These are phyloP conservation scores for Neomorphus geoffroyi DNA, from an alignment of 2,797 vertebrate genomes.

Conservation along the genomic window DNA sequence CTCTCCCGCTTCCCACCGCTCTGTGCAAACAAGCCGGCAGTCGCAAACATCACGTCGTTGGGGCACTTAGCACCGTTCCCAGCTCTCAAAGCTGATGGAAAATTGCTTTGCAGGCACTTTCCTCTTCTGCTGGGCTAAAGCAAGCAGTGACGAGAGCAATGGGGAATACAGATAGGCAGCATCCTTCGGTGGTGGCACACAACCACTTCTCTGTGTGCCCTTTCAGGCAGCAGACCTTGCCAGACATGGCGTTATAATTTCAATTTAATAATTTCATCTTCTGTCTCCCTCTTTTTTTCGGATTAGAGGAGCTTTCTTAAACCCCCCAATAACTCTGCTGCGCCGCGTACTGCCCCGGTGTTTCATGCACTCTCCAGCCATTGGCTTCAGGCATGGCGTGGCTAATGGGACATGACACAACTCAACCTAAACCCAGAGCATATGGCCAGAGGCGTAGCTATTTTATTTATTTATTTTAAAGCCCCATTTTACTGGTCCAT, in stretches of 20 bases:
- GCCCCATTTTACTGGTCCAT: neutral
- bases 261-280: neutral
- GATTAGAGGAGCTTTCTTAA: neutral
- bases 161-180: neutral
- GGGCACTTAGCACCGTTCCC: neutral
- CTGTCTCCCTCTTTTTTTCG: neutral
- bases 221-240: neutral
- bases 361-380: neutral
- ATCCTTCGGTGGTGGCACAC: neutral
- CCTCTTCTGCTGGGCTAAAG: neutral
- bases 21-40: neutral
- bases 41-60: neutral
- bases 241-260: neutral
- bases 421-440: neutral
- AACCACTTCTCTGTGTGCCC: neutral
- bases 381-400: accelerated
- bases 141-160: neutral
- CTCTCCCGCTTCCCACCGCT: neutral
- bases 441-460: neutral
- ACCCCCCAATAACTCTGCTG: neutral
- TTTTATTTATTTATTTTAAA: neutral
- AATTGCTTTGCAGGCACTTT: constrained; percentile 29
- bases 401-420: neutral
- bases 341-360: accelerated
- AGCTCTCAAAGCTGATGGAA: constrained; percentile 3